Evolutionary conservation across 2,888 invertebrate species (phyloP), one percentile per base, ranked within the genome.

Genomic region (Oscheius myriophilus): DNA sequence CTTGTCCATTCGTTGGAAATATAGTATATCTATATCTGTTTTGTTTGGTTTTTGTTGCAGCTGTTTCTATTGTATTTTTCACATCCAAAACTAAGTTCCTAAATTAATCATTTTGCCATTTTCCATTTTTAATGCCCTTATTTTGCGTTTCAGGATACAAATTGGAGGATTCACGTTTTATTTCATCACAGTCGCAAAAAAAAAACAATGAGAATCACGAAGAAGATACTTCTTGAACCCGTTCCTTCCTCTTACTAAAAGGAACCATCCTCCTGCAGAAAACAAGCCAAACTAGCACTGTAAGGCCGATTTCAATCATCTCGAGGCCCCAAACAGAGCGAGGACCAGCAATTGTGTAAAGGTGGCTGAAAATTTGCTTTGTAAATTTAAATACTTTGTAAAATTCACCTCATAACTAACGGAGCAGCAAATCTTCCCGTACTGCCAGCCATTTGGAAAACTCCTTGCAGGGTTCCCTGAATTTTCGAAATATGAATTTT

Each of bases 391-490:
- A 46, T n/a, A 6, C 2, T 18, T n/a, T 14, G 1, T 41, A 41
- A 43, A 57, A 46, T 7, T 42, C 12, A 57, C 57, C 57, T 61
- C 61, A 61, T 61, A n/a, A 39, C 25, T 9, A 61, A 39, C 1
- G 61, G 61, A 46, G 61, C 68, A 9, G 65, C 25, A 21, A 76
- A 33, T 16, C 76, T 39, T 11, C 73, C 76, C 12, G 72, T 57
- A 11, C 68, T 68, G 12, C 76, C 76, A n/a, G 74, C 68, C 64
- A 73, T 72, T 55, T 76, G 76, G 43, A 67, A 76, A 1, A 76
- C n/a, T 14, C 76, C 76, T 71, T 76, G 76, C 45, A 72, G 71
- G 3, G 76, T 76, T 42, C 76, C 76, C 65, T 53, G 39, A 26
- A 62, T 16, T n/a, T n/a, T n/a, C n/a, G n/a, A n/a, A n/a, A n/a